Percentiles rank a stretch among this genome's conserved stretches.
Evolutionary conservation across 2,888 invertebrate species (phyloP).

Genomic region (Eustalomyia histrio): DNA sequence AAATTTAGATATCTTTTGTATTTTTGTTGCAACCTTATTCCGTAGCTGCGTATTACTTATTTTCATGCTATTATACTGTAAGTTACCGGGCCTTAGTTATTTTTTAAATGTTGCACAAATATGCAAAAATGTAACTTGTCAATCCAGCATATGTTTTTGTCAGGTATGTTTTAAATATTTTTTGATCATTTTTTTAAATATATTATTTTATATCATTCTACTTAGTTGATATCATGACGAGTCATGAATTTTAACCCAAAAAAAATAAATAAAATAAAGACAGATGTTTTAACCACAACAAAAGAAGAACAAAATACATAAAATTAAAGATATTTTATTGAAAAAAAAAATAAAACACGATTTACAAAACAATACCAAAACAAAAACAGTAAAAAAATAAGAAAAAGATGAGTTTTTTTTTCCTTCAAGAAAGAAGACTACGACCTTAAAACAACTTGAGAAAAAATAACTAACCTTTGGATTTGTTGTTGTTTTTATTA

Average conservation of each 20-base stretch:
- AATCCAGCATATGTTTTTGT: conserved; percentile 1
- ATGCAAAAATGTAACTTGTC: not conserved
- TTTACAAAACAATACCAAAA: conserved; percentile 1
- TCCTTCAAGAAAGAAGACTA: not conserved
- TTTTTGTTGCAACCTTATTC: no score
- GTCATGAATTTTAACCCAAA: not conserved
- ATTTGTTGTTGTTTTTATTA: conserved; percentile 38
- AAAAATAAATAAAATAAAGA: conserved; percentile 25
- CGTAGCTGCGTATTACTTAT: no score
- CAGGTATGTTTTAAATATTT: not conserved
- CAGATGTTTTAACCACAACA: conserved; percentile 61
- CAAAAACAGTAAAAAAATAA: not conserved
- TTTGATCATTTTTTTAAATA: not conserved
- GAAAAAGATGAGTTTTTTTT: not conserved
- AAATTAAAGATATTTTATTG: conserved; percentile 36
- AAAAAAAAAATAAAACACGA: not conserved
- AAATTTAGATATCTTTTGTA: no score
- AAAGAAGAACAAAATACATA: conserved; percentile 31
- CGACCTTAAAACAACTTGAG: not conserved
- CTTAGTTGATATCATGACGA: not conserved
- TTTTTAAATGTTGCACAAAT: no score
- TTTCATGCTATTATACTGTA: no score
- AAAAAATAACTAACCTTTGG: conserved; percentile 41
- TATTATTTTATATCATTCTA: not conserved
- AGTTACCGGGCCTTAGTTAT: no score